Conservation (phyloP, 2,113 vertebrate species). For the Platichthys flesus region DNA sequence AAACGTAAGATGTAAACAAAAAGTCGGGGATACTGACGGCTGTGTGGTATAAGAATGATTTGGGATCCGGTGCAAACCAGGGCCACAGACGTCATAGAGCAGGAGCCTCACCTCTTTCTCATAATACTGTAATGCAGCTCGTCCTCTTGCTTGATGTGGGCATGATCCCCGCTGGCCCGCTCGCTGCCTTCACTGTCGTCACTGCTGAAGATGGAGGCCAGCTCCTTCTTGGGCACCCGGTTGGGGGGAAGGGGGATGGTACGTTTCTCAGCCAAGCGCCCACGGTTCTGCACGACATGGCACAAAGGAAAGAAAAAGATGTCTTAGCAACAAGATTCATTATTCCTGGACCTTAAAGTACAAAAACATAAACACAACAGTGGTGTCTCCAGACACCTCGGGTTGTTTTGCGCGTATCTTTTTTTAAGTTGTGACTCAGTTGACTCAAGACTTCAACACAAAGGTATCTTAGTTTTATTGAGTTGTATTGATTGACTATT, state of each 20-base stretch:
- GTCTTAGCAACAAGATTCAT: slow-evolving; percentile 46
- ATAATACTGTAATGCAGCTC: slow-evolving; percentile 92
- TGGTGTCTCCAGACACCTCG: not conserved
- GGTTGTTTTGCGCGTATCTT: not conserved
- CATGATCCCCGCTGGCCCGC: slow-evolving; percentile 85
- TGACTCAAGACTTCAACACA: no score
- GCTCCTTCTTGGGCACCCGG: slow-evolving; percentile 91
- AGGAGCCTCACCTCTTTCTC: slow-evolving; percentile 92
- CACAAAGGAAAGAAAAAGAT: slow-evolving; percentile 27
- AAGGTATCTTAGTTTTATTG: no score
- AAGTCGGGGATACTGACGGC: no score
- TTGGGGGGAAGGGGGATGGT: slow-evolving; percentile 89
- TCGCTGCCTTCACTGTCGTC: slow-evolving; percentile 92
- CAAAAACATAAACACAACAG: slow-evolving; percentile 1
- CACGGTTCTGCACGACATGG: slow-evolving; percentile 88
- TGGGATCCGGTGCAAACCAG: no score
- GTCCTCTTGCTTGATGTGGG: slow-evolving; percentile 93
- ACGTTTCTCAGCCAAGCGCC: slow-evolving; percentile 96
- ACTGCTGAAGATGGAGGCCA: slow-evolving; percentile 88
- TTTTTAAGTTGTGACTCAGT: not conserved
- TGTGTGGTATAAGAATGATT: no score
- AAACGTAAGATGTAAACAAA: no score
- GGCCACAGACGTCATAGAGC: not conserved
- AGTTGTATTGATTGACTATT: no score
- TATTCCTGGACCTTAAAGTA: not conserved